phyloP scores from a whole-genome alignment of 1,140 invertebrate genomes.

The roundworm (Caenorhabditis elegans) region DNA sequence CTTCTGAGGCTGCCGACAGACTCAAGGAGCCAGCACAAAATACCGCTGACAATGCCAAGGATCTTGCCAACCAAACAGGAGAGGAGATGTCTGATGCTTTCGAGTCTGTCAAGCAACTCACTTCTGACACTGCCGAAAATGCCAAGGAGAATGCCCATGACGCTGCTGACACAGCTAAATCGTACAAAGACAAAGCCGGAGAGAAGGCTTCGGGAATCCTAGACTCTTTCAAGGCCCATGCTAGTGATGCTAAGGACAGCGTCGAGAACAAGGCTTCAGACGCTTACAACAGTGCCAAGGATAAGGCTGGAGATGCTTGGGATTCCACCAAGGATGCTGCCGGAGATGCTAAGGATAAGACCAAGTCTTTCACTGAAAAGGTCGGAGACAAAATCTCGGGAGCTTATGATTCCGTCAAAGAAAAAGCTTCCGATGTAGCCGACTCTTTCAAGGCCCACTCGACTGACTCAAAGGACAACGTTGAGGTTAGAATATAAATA shows the following conservation, averaged over 20 bases:
- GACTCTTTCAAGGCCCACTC: background rate
- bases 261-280: background rate
- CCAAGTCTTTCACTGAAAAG: too few relatives aligned
- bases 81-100: conserved; percentile 8
- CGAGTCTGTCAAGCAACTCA: background rate
- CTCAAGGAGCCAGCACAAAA: background rate
- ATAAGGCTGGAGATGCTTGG: background rate
- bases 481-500: background rate
- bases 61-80: background rate
- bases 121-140: background rate
- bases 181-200: background rate
- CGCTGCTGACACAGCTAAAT: background rate
- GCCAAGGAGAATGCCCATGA: background rate
- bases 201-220: too few relatives aligned
- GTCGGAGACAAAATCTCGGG: too few relatives aligned
- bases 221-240: too few relatives aligned
- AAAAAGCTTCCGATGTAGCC: background rate
- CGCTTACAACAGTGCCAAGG: background rate
- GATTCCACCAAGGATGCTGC: background rate
- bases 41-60: background rate
- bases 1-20: background rate
- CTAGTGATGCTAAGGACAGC: background rate
- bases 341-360: background rate
- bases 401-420: background rate
- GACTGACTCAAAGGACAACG: background rate